Base-by-base conservation (phyloP, 2,888 invertebrate species). In the Leptinotarsa rubiginosa region DNA sequence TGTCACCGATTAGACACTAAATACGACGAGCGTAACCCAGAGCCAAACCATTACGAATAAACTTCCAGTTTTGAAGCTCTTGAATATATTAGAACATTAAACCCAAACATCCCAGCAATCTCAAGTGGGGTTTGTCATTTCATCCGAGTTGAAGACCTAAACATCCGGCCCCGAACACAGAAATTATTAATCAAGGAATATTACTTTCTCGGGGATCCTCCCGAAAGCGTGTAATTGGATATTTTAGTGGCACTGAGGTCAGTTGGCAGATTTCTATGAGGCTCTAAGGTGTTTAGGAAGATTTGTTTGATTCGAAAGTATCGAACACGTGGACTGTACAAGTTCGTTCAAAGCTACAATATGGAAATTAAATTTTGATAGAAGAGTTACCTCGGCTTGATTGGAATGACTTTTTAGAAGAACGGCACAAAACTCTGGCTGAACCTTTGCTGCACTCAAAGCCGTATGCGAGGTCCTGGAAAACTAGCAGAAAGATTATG, bases 51-150 rank as follows among this genome's bases (percentile, higher is more conserved):
- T 62, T 16, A 62, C 10, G 41, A 31, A 16, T 18, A 41, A 62
- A 62, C 62, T 62, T 62, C 62, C 41, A 31, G 62, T 62, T 62
- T 62, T 62, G 62, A 25, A 62, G 62, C 62, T 41, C 62, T 62
- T 41, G 62, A 41, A 62, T 62, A 62, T 62, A 62, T 41, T 56
- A 12, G 56, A 56, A 56, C 56, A 56, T 56, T 41, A 62, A 25
- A 62, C 62, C n/a, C 31, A 31, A 62, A 62, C 31, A 62, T 41
- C n/a, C 62, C n/a, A 41, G 62, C 62, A 62, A 62, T 62, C 41
- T 41, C 62, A 62, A 62, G 62, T 31, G 41, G 62, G 18, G 31
- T 62, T 62, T 62, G 62, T 62, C 62, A 62, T 62, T 62, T 41
- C 25, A 62, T 31, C 62, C 62, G n/a, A 56, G 56, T 56, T 56